These are phyloP conservation scores for Trogon melanurus DNA, from an alignment of 2,113 vertebrate genomes.

Conservation along the genomic window DNA sequence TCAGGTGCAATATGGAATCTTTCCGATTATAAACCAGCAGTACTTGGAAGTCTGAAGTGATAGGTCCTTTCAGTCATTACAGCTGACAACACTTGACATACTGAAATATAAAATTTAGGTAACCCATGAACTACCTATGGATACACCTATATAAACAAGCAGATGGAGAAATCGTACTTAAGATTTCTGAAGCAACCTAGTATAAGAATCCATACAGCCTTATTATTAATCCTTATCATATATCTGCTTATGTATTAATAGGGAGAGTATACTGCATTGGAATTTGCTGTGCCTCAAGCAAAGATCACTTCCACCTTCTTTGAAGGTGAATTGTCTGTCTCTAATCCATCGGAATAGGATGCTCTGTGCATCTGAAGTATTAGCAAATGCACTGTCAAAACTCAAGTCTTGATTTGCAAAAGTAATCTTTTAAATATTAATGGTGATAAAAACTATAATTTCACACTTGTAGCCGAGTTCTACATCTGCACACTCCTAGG, in stretches of 20 bases:
- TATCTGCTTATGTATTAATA: slow-evolving; percentile 41
- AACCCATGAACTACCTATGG: background rate
- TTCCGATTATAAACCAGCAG: background rate
- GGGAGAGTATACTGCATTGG: slow-evolving; percentile 5
- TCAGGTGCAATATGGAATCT: background rate
- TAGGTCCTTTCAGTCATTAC: background rate
- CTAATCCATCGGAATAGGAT: slow-evolving; percentile 38
- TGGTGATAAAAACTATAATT: background rate
- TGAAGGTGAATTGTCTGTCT: slow-evolving; percentile 43
- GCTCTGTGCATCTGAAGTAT: slow-evolving; percentile 39
- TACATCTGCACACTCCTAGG: background rate
- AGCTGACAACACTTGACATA: background rate
- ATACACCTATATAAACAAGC: background rate
- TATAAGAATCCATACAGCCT: background rate
- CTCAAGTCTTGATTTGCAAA: background rate
- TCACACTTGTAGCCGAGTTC: background rate
- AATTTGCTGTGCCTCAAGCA: slow-evolving; percentile 52
- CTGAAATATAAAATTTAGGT: background rate
- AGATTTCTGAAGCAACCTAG: background rate
- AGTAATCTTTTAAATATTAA: background rate
- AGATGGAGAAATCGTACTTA: background rate
- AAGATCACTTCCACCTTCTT: slow-evolving; percentile 61
- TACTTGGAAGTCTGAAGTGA: background rate
- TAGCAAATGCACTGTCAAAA: background rate
- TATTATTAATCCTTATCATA: slow-evolving; percentile 33